Percentiles rank a stretch among this genome's conserved stretches.
Evolutionary conservation across 2,888 invertebrate species (phyloP).

Genomic region (Rutpela maculata): DNA sequence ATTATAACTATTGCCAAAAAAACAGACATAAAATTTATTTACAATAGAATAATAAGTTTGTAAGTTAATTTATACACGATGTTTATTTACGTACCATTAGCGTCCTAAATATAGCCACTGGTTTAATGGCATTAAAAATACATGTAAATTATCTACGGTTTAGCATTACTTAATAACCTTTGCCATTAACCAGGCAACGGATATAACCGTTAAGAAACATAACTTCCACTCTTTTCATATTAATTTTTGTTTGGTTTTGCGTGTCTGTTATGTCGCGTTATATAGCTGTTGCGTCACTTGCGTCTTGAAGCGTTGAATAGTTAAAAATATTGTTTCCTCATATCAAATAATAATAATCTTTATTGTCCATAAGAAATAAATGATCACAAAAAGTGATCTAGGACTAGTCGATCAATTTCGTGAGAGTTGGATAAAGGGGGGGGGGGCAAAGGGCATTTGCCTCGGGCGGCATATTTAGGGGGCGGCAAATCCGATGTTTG

Average conservation of each 20-base stretch:
- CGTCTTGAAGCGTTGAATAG: not conserved
- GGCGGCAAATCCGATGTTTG: too few relatives aligned
- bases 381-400: too few relatives aligned
- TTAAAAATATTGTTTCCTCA: not conserved
- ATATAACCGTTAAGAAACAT: not conserved
- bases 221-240: not conserved
- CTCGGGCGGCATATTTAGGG: too few relatives aligned
- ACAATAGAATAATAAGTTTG: not conserved
- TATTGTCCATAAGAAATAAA: too few relatives aligned
- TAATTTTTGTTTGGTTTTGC: not conserved
- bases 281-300: not conserved
- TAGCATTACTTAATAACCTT: constrained; percentile 4
- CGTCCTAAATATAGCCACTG: not conserved
- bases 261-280: not conserved
- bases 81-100: not conserved
- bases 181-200: not conserved
- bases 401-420: too few relatives aligned
- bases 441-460: too few relatives aligned
- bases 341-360: not conserved
- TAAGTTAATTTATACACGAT: not conserved
- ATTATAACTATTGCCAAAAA: not conserved
- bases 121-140: constrained; percentile 6
- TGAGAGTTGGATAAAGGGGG: too few relatives aligned
- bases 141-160: not conserved
- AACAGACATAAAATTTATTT: not conserved